Base-by-base conservation (phyloP, 1,140 invertebrate species). In the Lutraria rhynchaena region DNA sequence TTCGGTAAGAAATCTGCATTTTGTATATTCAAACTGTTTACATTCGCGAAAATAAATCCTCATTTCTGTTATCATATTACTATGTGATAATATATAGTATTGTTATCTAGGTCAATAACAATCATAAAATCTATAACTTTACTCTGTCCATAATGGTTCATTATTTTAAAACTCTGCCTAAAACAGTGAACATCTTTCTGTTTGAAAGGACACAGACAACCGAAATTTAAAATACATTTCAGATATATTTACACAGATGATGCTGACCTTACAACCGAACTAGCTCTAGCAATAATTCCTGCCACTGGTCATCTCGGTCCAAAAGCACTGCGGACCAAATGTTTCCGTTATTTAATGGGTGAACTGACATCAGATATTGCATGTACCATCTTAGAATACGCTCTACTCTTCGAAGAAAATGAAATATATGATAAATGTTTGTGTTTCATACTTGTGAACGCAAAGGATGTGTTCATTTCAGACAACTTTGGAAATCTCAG, bases 291-390 rank as follows among this genome's bases (percentile, higher is more conserved):
- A 0, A 95, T 95, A 4, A 90, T 96, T 37, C 96, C 96, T 86
- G 96, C 95, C 3, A 95, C 96, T 15, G 96, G 96, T 87, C 96
- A 96, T 86, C 96, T 96, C 92, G 95, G 95, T 3, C 95, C 96
- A 0, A 94, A 95, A 11, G 94, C 95, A 15, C 90, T 97, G 71
- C 95, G 96, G 88, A 95, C 95, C 77, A 95, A 95, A 83, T 96
- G 96, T 92, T 95, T 96, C 2, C 95, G 96, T 85, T 96, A 95
- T 90, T 92, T 97, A 13, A 95, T 96, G 85, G 94, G 94, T 27
- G 96, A 96, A 90, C 92, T 96, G 44, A 94, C 94, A 35, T 94
- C 95, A 33, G 95, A 96, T 83, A 96, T 96, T 93, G 96, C 96
- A 13, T 96, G 77, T 70, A 35, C 49, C 11, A 55, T 65, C 31